phyloP scores from a whole-genome alignment of 2,113 vertebrate species.

The Rhinolophus sinicus region DNA sequence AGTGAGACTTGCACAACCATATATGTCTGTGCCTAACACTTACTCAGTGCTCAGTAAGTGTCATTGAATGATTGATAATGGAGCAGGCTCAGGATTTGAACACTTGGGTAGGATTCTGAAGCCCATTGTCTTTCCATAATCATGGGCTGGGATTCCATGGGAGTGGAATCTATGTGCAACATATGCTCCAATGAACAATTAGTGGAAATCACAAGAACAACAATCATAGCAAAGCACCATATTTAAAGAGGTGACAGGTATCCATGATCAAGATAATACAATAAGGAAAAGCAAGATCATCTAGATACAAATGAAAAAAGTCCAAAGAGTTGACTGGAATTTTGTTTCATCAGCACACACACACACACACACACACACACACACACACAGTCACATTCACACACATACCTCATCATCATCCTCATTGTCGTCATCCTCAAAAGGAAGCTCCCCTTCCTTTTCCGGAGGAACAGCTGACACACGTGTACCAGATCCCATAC shows the following conservation, averaged over 20 bases:
- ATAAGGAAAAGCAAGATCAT: not conserved
- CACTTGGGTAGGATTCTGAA: not conserved
- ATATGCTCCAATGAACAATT: not conserved
- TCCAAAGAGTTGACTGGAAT: not conserved
- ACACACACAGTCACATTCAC: not conserved
- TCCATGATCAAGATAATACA: not conserved
- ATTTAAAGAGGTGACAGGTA: not conserved
- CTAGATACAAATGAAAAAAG: not conserved
- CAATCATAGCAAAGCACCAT: not conserved
- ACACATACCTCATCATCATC: not conserved
- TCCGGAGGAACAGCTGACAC: not conserved
- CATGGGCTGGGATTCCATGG: not conserved
- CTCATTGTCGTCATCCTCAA: not conserved
- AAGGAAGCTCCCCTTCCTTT: not conserved
- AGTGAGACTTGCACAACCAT: rapidly evolving
- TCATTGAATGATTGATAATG: not conserved
- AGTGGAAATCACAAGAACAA: not conserved
- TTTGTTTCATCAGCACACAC: not conserved
- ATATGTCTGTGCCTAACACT: not conserved
- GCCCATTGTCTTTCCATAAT: not conserved
- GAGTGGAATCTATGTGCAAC: not conserved
- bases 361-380: not conserved
- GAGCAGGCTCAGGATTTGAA: not conserved
- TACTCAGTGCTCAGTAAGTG: not conserved
- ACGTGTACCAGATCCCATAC: not conserved